Conservation (phyloP, 1,140 invertebrate species). For the Papilio polyxenes region DNA sequence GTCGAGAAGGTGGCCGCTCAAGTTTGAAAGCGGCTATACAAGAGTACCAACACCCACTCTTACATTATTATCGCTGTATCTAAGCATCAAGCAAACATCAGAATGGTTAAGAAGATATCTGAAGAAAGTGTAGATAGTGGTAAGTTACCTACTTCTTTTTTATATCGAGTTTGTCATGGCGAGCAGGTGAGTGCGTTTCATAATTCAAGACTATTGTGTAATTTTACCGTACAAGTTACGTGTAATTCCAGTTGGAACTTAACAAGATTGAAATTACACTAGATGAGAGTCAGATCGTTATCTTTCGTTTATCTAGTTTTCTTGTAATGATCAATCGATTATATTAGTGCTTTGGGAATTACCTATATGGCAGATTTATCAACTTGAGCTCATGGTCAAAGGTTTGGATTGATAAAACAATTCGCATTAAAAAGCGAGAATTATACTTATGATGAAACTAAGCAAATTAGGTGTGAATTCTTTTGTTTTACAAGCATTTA, state of each 20-base stretch:
- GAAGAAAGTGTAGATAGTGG: conserved; percentile 80
- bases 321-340: not conserved
- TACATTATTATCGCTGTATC: conserved; percentile 69
- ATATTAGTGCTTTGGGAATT: not conserved
- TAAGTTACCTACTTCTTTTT: conserved; percentile 62
- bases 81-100: conserved; percentile 72
- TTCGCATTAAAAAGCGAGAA: not conserved
- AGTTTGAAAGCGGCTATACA: conserved; percentile 79
- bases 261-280: not conserved
- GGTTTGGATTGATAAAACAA: not conserved
- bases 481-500: not conserved
- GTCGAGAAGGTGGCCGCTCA: conserved; percentile 78
- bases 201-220: conserved; percentile 38
- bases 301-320: not conserved
- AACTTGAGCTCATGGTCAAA: not conserved
- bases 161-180: not conserved
- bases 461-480: not conserved
- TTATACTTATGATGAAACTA: no score
- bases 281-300: not conserved
- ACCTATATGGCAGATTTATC: not conserved
- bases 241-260: not conserved
- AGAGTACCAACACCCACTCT: conserved; percentile 77
- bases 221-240: conserved; percentile 12
- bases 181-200: conserved; percentile 12
- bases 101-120: conserved; percentile 81